phyloP scores from a whole-genome alignment of 1,140 invertebrate species.

The Drosophila nigromelanica region DNA sequence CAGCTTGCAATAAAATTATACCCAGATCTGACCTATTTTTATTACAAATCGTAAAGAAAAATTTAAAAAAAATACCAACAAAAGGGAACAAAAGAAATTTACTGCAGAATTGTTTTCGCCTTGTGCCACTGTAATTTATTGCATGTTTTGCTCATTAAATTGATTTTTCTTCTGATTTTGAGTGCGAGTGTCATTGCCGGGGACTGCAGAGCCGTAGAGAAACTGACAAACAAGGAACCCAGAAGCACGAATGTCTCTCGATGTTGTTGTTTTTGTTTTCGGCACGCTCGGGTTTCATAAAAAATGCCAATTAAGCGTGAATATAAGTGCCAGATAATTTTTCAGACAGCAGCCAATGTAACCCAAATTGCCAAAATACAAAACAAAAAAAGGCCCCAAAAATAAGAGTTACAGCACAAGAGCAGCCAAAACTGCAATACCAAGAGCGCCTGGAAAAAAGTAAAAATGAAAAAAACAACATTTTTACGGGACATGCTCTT shows the following conservation, averaged over 20 bases:
- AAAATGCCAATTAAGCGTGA: conserved; percentile 84
- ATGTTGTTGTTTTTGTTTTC: conserved; percentile 53
- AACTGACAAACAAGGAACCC: conserved; percentile 47
- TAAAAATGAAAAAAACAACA: conserved; percentile 39
- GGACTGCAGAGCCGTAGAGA: conserved; percentile 12
- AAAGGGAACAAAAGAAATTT: conserved; percentile 23
- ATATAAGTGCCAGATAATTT: conserved; percentile 84
- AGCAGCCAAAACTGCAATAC: conserved; percentile 23
- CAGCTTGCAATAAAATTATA: conserved; percentile 11
- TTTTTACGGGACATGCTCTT: conserved; percentile 29
- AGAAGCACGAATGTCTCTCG: conserved; percentile 67
- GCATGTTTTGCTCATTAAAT: conserved; percentile 83
- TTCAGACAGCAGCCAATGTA: conserved; percentile 79
- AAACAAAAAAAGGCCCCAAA: conserved; percentile 33
- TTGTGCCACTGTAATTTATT: conserved; percentile 71
- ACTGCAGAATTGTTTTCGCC: conserved; percentile 45
- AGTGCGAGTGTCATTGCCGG: conserved; percentile 82
- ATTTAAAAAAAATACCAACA: conserved; percentile 39
- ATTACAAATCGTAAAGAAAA: conserved; percentile 42
- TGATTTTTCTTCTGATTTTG: conserved; percentile 81
- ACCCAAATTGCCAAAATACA: conserved; percentile 77
- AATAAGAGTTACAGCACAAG: conserved; percentile 61
- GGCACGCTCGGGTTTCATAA: conserved; percentile 78
- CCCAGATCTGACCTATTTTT: conserved; percentile 60
- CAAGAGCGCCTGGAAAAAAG: conserved; percentile 22